phyloP scores from a whole-genome alignment of 1,140 invertebrate genomes.

The Drosophila nasuta region DNA sequence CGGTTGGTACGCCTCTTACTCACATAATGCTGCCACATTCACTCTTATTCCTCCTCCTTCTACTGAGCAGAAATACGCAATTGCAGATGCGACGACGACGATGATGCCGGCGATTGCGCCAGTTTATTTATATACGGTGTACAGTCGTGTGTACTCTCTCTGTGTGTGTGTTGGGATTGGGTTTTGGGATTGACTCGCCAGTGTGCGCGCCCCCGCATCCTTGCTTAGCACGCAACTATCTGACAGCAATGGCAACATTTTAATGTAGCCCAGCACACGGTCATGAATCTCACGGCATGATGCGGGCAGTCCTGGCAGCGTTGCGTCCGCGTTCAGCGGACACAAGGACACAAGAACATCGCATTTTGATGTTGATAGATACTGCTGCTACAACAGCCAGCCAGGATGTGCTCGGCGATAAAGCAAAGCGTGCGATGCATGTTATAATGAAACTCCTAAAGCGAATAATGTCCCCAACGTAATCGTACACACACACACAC shows the following conservation, averaged over 20 bases:
- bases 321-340: background rate
- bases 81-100: conserved; percentile 81
- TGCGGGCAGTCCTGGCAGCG: conserved; percentile 30
- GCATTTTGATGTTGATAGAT: conserved; percentile 74
- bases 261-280: conserved; percentile 70
- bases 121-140: conserved; percentile 75
- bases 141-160: conserved; percentile 7
- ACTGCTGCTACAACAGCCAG: conserved; percentile 30
- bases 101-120: conserved; percentile 78
- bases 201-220: background rate
- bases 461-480: conserved; percentile 71
- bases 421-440: conserved; percentile 77
- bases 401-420: conserved; percentile 62
- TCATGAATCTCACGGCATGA: conserved; percentile 50
- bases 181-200: conserved; percentile 24
- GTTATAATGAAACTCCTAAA: conserved; percentile 83
- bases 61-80: conserved; percentile 65
- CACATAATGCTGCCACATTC: background rate
- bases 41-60: background rate
- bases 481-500: conserved; percentile 17
- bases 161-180: background rate
- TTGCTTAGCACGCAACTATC: conserved; percentile 1
- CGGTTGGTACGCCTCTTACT: background rate
- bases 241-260: conserved; percentile 70
- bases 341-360: conserved; percentile 35